A percentile compares a stretch with the other conserved stretches of the same genome.
These are phyloP conservation scores for Chesias legatella DNA, from an alignment of 2,888 invertebrate genomes.

Conservation along the genomic window DNA sequence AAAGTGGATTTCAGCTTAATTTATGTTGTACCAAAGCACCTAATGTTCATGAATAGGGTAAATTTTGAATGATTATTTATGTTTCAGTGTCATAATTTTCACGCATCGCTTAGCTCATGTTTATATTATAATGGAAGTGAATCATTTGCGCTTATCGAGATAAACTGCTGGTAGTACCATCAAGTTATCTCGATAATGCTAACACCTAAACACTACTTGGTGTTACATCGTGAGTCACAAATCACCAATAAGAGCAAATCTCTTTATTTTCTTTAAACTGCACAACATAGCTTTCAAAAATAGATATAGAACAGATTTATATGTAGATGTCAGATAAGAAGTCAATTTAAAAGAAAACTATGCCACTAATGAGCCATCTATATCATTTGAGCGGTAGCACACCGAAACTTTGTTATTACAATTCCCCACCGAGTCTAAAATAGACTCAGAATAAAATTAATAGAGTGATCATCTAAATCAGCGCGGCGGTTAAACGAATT, in stretches of 20 bases:
- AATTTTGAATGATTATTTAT: slow-evolving; percentile 1
- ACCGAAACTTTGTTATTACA: slow-evolving; percentile 19
- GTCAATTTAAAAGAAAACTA: slow-evolving; percentile 24
- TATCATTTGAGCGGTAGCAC: slow-evolving; percentile 15
- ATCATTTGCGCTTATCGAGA: too few relatives aligned
- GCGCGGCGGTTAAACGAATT: slow-evolving; percentile 34
- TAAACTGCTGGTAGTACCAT: not conserved
- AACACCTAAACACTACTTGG: too few relatives aligned
- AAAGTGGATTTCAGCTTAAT: slow-evolving; percentile 6
- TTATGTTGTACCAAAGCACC: slow-evolving; percentile 1
- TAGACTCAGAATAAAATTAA: slow-evolving; percentile 28
- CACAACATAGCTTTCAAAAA: too few relatives aligned
- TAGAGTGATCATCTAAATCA: slow-evolving; percentile 32
- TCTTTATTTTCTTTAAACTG: too few relatives aligned
- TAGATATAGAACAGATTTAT: too few relatives aligned
- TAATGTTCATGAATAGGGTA: slow-evolving; percentile 5
- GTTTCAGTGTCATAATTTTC: slow-evolving; percentile 1
- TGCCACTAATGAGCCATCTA: slow-evolving; percentile 7
- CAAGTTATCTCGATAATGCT: too few relatives aligned
- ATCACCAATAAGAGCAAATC: too few relatives aligned
- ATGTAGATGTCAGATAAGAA: slow-evolving; percentile 16
- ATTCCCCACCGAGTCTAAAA: slow-evolving; percentile 9
- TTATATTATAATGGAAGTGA: too few relatives aligned
- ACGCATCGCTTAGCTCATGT: not conserved
- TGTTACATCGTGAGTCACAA: too few relatives aligned